Conservation (phyloP, 2,888 invertebrate genomes). For the Aporophyla lueneburgensis region DNA sequence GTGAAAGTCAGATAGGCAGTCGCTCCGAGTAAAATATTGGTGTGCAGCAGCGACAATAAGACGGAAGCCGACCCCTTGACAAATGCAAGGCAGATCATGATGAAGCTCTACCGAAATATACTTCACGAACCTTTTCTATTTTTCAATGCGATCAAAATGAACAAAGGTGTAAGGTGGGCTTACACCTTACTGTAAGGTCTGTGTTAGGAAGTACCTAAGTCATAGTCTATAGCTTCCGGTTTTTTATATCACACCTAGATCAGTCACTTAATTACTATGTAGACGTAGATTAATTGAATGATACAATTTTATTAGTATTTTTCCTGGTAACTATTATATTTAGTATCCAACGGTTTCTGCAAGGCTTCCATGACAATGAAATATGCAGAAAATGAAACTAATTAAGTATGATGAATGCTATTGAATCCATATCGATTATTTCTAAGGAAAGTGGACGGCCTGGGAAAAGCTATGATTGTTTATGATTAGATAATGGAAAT, state of each 20-base stretch:
- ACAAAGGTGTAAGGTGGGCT: too few species aligned
- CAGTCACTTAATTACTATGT: constrained; percentile 13
- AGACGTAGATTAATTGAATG: constrained; percentile 16
- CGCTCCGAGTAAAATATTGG: too few species aligned
- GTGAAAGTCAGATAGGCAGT: too few species aligned
- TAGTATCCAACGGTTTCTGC: constrained; percentile 5
- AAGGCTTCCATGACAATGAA: constrained; percentile 27
- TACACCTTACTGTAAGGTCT: neutral
- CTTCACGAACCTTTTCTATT: neutral
- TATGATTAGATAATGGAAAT: constrained; percentile 23
- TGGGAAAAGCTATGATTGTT: constrained; percentile 19
- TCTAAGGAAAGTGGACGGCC: constrained; percentile 28
- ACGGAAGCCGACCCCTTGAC: too few species aligned
- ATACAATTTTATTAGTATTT: constrained; percentile 3
- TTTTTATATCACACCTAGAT: constrained; percentile 14
- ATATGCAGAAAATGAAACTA: constrained; percentile 34
- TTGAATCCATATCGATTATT: constrained; percentile 33
- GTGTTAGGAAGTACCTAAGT: constrained; percentile 6
- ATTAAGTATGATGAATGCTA: constrained; percentile 23
- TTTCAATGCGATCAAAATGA: neutral
- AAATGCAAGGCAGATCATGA: too few species aligned
- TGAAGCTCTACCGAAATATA: neutral
- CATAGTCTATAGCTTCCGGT: constrained; percentile 29
- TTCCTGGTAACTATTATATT: constrained; percentile 20
- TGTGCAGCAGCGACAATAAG: too few species aligned